Evolutionary conservation across 2,888 invertebrate genomes (phyloP).

Genomic region (Caenorhabditis japonica): DNA sequence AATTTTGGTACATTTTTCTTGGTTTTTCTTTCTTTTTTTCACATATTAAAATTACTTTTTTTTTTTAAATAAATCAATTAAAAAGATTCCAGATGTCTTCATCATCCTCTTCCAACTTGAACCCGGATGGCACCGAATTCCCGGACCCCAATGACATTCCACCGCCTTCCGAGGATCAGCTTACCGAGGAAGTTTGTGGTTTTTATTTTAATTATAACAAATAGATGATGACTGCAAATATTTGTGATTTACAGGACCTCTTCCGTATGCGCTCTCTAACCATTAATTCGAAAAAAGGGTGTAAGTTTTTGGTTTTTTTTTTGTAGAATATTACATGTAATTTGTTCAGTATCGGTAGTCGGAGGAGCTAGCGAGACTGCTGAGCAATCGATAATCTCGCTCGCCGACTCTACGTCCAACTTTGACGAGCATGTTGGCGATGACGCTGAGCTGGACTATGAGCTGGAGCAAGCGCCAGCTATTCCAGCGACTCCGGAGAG

Average conservation of each 20-base stretch:
- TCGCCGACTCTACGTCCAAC: slow-evolving; percentile 74
- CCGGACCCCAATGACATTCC: slow-evolving; percentile 52
- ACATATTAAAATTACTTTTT: background rate
- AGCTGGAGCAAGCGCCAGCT: slow-evolving; percentile 36
- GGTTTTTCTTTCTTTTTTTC: slow-evolving; percentile 7
- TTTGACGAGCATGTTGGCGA: slow-evolving; percentile 71
- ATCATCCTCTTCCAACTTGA: slow-evolving; percentile 28
- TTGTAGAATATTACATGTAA: background rate
- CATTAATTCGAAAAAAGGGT: slow-evolving; percentile 49
- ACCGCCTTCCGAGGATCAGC: slow-evolving; percentile 56
- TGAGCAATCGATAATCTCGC: slow-evolving; percentile 72
- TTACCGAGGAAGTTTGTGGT: slow-evolving; percentile 59
- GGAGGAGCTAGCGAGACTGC: slow-evolving; percentile 61
- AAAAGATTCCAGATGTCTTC: slow-evolving; percentile 19
- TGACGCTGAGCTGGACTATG: slow-evolving; percentile 36
- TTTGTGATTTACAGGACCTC: slow-evolving; percentile 57
- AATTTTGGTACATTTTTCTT: background rate
- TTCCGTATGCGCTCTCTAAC: slow-evolving; percentile 60
- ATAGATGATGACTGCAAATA: too few relatives aligned
- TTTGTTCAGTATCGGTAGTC: slow-evolving; percentile 19
- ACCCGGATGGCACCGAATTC: slow-evolving; percentile 40
- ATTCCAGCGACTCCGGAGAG: too few relatives aligned
- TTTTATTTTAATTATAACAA: too few relatives aligned
- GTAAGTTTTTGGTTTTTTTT: slow-evolving; percentile 15
- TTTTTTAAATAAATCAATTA: background rate